phyloP scores from a whole-genome alignment of 2,888 invertebrate species.

The Timandra comae region DNA sequence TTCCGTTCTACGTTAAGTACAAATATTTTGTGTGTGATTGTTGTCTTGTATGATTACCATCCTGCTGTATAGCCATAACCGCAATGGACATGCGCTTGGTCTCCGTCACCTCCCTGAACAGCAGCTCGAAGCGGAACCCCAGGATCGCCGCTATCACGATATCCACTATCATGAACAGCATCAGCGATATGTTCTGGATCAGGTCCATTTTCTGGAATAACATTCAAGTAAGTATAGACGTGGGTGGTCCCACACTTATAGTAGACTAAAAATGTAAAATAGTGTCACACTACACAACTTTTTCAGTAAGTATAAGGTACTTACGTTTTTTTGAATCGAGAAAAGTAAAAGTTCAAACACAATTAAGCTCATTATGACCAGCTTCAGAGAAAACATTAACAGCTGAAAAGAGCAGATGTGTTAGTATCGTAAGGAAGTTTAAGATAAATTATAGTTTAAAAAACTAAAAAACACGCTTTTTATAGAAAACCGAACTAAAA shows the following conservation, averaged over 20 bases:
- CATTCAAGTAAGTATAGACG: not conserved
- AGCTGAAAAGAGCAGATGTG: too few species aligned
- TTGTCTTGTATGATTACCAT: too few species aligned
- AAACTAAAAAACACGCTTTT: constrained; percentile 5
- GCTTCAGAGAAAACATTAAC: constrained; percentile 34
- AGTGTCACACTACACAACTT: not conserved
- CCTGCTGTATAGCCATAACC: constrained; percentile 37
- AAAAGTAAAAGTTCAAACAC: constrained; percentile 36
- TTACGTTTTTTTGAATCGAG: constrained; percentile 37
- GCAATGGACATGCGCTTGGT: constrained; percentile 42
- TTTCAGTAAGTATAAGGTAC: constrained; percentile 13
- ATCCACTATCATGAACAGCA: constrained; percentile 25
- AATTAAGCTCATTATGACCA: constrained; percentile 30
- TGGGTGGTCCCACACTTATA: not conserved
- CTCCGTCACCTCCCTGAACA: constrained; percentile 40
- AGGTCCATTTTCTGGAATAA: not conserved
- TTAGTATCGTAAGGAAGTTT: too few species aligned
- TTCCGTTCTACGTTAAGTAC: too few species aligned
- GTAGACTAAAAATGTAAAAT: not conserved
- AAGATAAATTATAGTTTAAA: too few species aligned
- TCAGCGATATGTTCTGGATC: constrained; percentile 26
- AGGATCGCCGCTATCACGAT: constrained; percentile 28
- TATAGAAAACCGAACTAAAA: constrained; percentile 4
- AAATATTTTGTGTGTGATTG: too few species aligned
- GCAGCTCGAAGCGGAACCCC: constrained; percentile 36